Base-by-base conservation (phyloP, 2,888 invertebrate genomes). In the Pyralis farinalis region DNA sequence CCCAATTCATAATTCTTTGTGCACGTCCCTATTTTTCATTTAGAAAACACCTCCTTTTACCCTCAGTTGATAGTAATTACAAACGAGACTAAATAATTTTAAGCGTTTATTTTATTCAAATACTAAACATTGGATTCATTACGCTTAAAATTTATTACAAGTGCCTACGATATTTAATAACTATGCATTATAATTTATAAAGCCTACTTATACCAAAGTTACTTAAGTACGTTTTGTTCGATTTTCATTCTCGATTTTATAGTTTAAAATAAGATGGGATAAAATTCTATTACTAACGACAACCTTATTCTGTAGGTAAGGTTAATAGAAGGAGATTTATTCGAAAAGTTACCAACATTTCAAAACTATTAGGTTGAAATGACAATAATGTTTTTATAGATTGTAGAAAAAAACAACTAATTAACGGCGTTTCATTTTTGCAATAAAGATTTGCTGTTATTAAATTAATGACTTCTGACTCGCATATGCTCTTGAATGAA, bases 221-320 rank as follows among this genome's bases (percentile, higher is more conserved):
- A 83, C 83, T 87, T 88, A 88, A 87, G 88, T 88, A 88, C 88
- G 84, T 84, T 83, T 84, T 86, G 83, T 85, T 87, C 82, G 77
- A 84, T 82, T 80, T 75, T 66, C 56, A 66, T 66, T 73, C 73
- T 79, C 76, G 77, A 78, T 76, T 72, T 70, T 58, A 65, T 54
- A 69, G 65, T 71, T 72, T 64, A 76, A 72, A 71, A 62, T 75
- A 77, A 72, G 71, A 75, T 79, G 76, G 73, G 75, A 76, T 77
- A 77, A 68, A 70, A 64, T 62, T 79, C 72, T 71, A 77, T 67
- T 60, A 66, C 81, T 84, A 84, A 79, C 73, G 81, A 84, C 80
- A 84, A 85, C 76, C 82, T 82, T 85, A 85, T 59, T 67, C 62
- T 63, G 71, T 75, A 73, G 61, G 65, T 64, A 68, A 68, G 61